phyloP scores from a whole-genome alignment of 2,113 vertebrate species.

The Athene noctua region DNA sequence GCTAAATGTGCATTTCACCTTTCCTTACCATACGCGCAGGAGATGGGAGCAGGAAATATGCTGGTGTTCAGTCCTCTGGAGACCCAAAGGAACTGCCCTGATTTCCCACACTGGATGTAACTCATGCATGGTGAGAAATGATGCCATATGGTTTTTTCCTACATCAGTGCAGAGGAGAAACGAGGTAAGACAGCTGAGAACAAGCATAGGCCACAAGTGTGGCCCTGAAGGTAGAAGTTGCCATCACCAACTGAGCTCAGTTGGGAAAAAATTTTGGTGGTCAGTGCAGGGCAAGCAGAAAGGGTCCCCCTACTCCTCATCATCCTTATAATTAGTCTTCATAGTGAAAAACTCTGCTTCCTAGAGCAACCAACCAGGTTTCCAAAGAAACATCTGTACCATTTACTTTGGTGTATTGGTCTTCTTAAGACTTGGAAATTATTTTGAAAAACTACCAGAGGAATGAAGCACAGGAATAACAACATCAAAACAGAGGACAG shows the following conservation, averaged over 20 bases:
- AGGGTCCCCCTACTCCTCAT: background rate
- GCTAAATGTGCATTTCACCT: background rate
- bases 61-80: background rate
- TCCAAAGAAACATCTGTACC: background rate
- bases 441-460: background rate
- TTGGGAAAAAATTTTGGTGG: background rate
- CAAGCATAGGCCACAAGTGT: background rate
- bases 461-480: background rate
- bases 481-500: background rate
- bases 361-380: background rate
- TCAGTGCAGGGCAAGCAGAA: background rate
- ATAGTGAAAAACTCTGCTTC: background rate
- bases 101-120: background rate
- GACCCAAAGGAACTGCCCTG: background rate
- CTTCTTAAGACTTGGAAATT: background rate
- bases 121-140: background rate
- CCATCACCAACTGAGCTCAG: background rate
- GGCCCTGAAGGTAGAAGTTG: background rate
- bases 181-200: background rate
- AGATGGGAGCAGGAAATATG: background rate
- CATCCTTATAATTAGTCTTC: background rate
- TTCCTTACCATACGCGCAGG: background rate
- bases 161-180: background rate
- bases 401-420: background rate
- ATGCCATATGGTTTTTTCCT: background rate